These are phyloP conservation scores for Nanorana parkeri DNA, from an alignment of 2,113 vertebrate genomes.

Conservation along the genomic window DNA sequence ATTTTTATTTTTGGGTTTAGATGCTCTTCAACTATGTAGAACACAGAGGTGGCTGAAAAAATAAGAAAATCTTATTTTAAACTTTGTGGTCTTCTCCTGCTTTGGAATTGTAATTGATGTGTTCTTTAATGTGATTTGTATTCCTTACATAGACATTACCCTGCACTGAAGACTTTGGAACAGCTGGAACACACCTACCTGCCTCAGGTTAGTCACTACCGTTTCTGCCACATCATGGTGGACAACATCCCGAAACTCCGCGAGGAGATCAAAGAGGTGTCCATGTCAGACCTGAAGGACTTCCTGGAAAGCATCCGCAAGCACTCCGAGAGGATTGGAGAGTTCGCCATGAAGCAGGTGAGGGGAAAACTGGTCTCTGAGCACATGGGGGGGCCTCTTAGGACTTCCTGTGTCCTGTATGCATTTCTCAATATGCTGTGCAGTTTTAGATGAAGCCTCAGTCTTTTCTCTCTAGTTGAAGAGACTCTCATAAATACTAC, in stretches of 20 bases:
- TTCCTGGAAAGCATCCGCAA: conserved; percentile 98
- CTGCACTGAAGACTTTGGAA: conserved; percentile 91
- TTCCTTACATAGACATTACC: conserved; percentile 84
- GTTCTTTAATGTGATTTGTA: background rate
- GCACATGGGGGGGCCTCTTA: too few species aligned
- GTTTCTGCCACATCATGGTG: conserved; percentile 94
- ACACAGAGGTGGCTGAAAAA: too few species aligned
- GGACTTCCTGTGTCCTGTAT: too few species aligned
- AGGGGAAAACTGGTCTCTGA: conserved; percentile 23
- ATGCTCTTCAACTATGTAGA: too few species aligned
- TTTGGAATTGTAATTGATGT: too few species aligned
- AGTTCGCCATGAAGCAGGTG: conserved; percentile 96
- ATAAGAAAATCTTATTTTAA: too few species aligned
- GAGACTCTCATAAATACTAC: too few species aligned
- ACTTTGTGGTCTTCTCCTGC: too few species aligned
- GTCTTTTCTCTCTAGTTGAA: too few species aligned
- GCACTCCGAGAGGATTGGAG: conserved; percentile 95
- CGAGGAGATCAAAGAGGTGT: conserved; percentile 88
- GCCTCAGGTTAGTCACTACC: conserved; percentile 90
- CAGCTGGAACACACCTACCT: conserved; percentile 90
- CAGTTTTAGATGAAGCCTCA: too few species aligned
- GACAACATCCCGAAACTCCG: conserved; percentile 90
- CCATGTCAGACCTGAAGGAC: conserved; percentile 95
- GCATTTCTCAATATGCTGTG: too few species aligned
- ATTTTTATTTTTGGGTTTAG: too few species aligned